phyloP scores from a whole-genome alignment of 1,140 invertebrate genomes.

The Cyclina sinensis region DNA sequence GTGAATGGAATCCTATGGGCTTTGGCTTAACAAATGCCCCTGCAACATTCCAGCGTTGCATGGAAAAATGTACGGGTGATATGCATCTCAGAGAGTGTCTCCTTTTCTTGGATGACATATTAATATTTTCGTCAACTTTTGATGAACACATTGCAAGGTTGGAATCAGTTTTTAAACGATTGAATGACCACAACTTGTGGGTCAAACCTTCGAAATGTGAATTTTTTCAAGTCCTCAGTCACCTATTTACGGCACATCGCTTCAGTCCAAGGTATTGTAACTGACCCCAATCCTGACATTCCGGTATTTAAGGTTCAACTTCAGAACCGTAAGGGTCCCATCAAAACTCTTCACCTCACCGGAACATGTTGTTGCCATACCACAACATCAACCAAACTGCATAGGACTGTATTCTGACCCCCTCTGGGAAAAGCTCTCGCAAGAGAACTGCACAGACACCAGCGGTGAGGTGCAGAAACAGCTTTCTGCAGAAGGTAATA shows the following conservation, averaged over 20 bases:
- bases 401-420: no score
- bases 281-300: slow-evolving; percentile 69
- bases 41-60: slow-evolving; percentile 64
- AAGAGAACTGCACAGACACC: no score
- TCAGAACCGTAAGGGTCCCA: background rate
- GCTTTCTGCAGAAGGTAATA: no score
- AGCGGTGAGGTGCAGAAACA: no score
- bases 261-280: slow-evolving; percentile 53
- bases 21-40: slow-evolving; percentile 65
- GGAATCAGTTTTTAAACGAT: slow-evolving; percentile 47
- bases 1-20: slow-evolving; percentile 60
- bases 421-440: no score
- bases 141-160: slow-evolving; percentile 47
- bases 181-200: slow-evolving; percentile 62
- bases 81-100: slow-evolving; percentile 57
- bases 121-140: slow-evolving; percentile 53
- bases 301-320: slow-evolving; percentile 50
- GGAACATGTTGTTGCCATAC: slow-evolving; percentile 59
- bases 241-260: slow-evolving; percentile 75
- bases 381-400: no score
- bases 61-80: slow-evolving; percentile 66
- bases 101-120: slow-evolving; percentile 67
- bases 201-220: slow-evolving; percentile 73
- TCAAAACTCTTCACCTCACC: slow-evolving; percentile 87
- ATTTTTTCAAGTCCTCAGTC: slow-evolving; percentile 82